Conservation (phyloP, 2,113 vertebrate species). For the Carassius auratus region DNA sequence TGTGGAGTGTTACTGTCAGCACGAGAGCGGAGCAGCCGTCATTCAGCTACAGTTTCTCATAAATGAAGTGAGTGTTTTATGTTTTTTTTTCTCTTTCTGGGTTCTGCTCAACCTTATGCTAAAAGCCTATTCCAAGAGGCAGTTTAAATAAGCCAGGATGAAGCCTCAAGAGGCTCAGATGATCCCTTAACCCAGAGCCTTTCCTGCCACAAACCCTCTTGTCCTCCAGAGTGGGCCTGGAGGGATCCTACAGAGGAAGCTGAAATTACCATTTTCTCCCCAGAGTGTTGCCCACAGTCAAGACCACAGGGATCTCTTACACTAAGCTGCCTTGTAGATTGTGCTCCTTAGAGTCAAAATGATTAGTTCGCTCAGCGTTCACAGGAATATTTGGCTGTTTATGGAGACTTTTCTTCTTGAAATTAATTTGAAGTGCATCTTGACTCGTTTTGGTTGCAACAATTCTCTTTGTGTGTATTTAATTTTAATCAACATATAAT, state of each 20-base stretch:
- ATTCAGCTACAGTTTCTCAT: conserved; percentile 98
- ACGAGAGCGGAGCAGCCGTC: conserved; percentile 92
- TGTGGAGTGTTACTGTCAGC: conserved; percentile 97
- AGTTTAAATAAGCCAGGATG: conserved; percentile 37
- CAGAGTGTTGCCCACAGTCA: conserved; percentile 25
- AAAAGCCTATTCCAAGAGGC: conserved; percentile 2
- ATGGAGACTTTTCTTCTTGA: not conserved
- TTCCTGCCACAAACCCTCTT: conserved; percentile 47
- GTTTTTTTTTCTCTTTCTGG: not conserved
- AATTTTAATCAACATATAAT: not conserved
- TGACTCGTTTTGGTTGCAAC: not conserved
- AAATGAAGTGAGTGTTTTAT: conserved; percentile 80
- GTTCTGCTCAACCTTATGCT: not conserved
- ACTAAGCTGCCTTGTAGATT: conserved; percentile 21
- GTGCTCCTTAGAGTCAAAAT: conserved; percentile 2
- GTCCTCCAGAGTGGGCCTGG: conserved; percentile 37
- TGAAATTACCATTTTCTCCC: conserved; percentile 23
- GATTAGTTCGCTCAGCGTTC: not conserved
- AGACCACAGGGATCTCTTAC: conserved; percentile 40
- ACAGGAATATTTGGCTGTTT: conserved; percentile 5
- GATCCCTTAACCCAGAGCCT: conserved; percentile 28
- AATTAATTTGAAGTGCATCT: not conserved
- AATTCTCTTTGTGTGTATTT: not conserved
- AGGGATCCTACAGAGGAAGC: conserved; percentile 20
- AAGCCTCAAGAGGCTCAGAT: conserved; percentile 34